Evolutionary conservation across 2,888 invertebrate genomes (phyloP).

Genomic region (Drosophila tripunctata): DNA sequence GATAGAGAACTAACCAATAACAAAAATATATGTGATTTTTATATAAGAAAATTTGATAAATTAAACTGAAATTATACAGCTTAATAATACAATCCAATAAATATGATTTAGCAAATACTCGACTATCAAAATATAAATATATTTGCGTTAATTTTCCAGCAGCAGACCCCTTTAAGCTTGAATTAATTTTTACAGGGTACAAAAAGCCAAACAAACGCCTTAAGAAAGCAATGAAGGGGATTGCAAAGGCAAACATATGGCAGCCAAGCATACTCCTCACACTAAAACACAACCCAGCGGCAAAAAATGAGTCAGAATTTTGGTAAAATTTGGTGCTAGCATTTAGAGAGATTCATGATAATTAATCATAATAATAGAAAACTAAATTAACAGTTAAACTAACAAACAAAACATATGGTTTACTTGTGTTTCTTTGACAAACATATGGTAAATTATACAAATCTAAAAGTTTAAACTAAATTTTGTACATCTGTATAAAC

Average conservation of each 20-base stretch:
- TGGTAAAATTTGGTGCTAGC: not conserved
- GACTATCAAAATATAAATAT: no score
- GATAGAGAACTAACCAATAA: no score
- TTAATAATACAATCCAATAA: no score
- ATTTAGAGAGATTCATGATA: not conserved
- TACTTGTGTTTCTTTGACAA: no score
- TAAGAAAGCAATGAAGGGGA: slow-evolving; percentile 18
- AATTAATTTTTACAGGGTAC: not conserved
- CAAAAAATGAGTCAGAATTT: slow-evolving; percentile 27
- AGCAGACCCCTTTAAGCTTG: not conserved
- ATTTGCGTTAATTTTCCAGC: no score
- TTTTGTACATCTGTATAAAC: no score
- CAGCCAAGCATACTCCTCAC: slow-evolving; percentile 10
- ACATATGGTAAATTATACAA: no score
- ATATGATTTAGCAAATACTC: no score
- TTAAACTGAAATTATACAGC: no score
- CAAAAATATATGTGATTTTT: no score
- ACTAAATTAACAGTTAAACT: not conserved
- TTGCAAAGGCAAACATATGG: slow-evolving; percentile 31
- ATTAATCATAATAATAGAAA: not conserved
- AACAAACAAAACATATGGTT: not conserved
- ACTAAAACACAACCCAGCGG: not conserved
- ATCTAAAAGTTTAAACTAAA: not conserved
- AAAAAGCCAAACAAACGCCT: slow-evolving; percentile 20
- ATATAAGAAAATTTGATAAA: no score